phyloP scores from a whole-genome alignment of 2,797 vertebrate species.

The Lepus oiostolus region DNA sequence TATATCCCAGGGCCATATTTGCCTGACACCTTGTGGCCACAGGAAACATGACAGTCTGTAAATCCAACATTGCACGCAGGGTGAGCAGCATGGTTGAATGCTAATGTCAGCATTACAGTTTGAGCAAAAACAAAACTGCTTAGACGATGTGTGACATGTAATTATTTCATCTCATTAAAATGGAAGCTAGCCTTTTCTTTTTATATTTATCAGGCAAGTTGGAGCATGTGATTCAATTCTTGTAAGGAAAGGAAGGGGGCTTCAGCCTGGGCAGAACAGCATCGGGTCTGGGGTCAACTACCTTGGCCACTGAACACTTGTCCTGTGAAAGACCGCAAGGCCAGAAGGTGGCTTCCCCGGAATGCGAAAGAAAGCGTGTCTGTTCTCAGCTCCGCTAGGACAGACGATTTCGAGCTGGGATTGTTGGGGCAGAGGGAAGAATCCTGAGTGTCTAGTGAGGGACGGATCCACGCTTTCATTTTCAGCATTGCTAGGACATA shows the following conservation, averaged over 20 bases:
- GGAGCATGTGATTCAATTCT: slow-evolving; percentile 50
- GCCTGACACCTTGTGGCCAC: slow-evolving; percentile 88
- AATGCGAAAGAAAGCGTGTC: neutral
- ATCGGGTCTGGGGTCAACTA: neutral
- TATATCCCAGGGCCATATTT: slow-evolving; percentile 74
- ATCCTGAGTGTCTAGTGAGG: neutral
- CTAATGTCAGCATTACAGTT: slow-evolving; percentile 72
- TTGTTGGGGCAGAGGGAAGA: neutral
- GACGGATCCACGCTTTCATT: neutral
- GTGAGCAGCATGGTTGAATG: neutral
- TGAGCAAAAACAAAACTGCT: slow-evolving; percentile 75
- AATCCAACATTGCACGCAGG: neutral
- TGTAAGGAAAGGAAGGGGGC: neutral
- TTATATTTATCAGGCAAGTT: slow-evolving; percentile 71
- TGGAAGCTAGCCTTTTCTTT: slow-evolving; percentile 74
- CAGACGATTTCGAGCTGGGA: neutral
- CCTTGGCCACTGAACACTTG: neutral
- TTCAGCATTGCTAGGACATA: neutral
- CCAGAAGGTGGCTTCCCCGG: neutral
- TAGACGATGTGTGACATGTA: slow-evolving; percentile 72
- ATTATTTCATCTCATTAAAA: slow-evolving; percentile 83
- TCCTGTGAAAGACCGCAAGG: neutral
- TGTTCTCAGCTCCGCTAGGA: neutral
- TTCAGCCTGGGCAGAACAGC: neutral
- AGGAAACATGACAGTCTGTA: slow-evolving; percentile 59